Percentiles rank a stretch among this genome's conserved stretches.
Evolutionary conservation across 2,113 vertebrate genomes (phyloP).

Genomic region (Pelmatolapia mariae): DNA sequence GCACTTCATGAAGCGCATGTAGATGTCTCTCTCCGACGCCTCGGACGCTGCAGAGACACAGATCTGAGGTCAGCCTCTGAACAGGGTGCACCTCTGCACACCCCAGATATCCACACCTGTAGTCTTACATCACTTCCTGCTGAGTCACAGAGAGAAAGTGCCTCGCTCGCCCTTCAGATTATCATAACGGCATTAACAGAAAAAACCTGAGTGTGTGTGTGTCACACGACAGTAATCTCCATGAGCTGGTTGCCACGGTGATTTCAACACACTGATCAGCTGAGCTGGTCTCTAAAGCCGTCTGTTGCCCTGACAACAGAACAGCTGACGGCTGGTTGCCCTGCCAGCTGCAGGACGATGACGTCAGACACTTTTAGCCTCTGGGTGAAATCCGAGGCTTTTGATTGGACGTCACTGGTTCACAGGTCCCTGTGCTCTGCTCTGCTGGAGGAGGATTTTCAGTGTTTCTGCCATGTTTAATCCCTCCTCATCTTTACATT

Average conservation of each 20-base stretch:
- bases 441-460: background rate
- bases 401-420: background rate
- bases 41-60: slow-evolving; percentile 67
- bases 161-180: background rate
- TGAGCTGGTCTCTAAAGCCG: background rate
- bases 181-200: background rate
- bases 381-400: background rate
- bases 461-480: background rate
- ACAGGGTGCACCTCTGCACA: background rate
- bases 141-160: background rate
- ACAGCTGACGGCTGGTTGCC: background rate
- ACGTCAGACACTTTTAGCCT: background rate
- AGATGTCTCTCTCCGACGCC: slow-evolving; percentile 92
- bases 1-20: slow-evolving; percentile 97
- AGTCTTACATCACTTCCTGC: background rate
- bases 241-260: slow-evolving; percentile 5
- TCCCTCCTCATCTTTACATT: background rate
- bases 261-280: background rate
- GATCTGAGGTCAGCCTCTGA: background rate
- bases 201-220: background rate
- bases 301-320: slow-evolving; percentile 30
- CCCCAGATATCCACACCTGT: accelerated
- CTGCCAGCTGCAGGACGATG: background rate
- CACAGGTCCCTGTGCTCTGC: background rate
- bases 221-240: background rate